A percentile compares a stretch with the other conserved stretches of the same genome.
Conservation (phyloP, 2,888 invertebrate genomes). For the Laspeyria flexula region DNA sequence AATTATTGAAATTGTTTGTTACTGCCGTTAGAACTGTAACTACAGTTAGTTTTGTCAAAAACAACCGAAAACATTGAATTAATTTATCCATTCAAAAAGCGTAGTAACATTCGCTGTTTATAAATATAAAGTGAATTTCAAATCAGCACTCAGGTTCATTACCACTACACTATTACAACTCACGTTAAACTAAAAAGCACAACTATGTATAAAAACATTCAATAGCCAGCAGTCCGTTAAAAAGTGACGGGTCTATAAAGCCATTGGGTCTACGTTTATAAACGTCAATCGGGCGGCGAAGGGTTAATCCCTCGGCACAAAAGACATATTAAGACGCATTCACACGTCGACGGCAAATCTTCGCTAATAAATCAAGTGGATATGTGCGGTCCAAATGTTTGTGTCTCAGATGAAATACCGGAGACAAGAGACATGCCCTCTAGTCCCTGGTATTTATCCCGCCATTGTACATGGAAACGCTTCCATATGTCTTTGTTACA, state of each 20-base stretch:
- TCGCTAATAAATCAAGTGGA: slow-evolving; percentile 38
- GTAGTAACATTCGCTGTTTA: too few relatives aligned
- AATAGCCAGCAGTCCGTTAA: slow-evolving; percentile 28
- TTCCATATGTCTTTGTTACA: neutral
- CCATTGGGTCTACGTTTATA: slow-evolving; percentile 30
- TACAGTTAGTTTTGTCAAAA: too few relatives aligned
- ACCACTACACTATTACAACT: too few relatives aligned
- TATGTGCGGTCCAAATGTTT: slow-evolving; percentile 29
- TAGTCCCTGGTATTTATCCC: neutral
- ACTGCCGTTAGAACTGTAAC: too few relatives aligned
- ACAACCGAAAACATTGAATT: too few relatives aligned
- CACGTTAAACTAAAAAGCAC: too few relatives aligned
- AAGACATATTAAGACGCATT: slow-evolving; percentile 48
- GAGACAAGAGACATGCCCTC: neutral
- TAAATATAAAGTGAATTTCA: too few relatives aligned
- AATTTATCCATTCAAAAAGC: too few relatives aligned
- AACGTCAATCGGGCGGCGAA: slow-evolving; percentile 44
- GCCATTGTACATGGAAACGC: neutral
- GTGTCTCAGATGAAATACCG: neutral
- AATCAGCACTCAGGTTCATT: too few relatives aligned
- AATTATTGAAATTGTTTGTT: too few relatives aligned
- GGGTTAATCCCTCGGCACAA: slow-evolving; percentile 41
- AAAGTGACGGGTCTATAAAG: slow-evolving; percentile 26
- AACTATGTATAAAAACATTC: too few relatives aligned
- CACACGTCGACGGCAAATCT: slow-evolving; percentile 43